A percentile compares a stretch with the other conserved stretches of the same genome.
Conservation (phyloP, 2,113 vertebrate species). For the Brevimyrus niger region DNA sequence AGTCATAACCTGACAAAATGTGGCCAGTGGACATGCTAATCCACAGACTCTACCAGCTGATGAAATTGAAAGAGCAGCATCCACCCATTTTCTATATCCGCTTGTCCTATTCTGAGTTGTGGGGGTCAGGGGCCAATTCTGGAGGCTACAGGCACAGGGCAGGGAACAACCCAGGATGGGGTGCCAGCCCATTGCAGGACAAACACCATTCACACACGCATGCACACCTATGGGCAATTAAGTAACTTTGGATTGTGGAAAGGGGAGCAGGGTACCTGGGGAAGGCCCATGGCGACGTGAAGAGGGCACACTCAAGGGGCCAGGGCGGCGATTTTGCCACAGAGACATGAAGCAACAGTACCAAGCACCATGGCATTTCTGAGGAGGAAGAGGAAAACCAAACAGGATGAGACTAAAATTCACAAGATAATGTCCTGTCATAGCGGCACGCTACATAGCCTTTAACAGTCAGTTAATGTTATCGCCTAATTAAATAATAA, state of each 20-base stretch:
- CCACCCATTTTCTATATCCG: not conserved
- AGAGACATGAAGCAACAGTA: not conserved
- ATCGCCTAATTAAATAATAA: not conserved
- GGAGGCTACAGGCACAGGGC: not conserved
- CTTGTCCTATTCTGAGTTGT: not conserved
- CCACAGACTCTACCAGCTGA: not conserved
- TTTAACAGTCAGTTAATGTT: not conserved
- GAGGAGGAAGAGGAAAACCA: not conserved
- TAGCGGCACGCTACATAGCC: not conserved
- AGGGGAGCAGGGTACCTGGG: not conserved
- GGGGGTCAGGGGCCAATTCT: not conserved
- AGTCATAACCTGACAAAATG: not conserved
- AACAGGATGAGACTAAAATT: not conserved
- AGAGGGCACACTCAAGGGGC: not conserved
- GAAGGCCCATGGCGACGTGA: not conserved
- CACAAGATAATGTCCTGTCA: not conserved
- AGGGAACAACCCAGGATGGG: not conserved
- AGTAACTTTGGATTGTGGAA: not conserved
- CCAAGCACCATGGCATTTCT: too few relatives aligned
- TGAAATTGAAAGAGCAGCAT: not conserved
- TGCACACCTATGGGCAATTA: not conserved
- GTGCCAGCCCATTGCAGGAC: not conserved
- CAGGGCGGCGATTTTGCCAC: not conserved
- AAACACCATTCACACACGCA: not conserved
- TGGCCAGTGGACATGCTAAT: not conserved